These are phyloP conservation scores for Morone chrysops DNA, from an alignment of 2,113 vertebrate genomes.

Conservation along the genomic window DNA sequence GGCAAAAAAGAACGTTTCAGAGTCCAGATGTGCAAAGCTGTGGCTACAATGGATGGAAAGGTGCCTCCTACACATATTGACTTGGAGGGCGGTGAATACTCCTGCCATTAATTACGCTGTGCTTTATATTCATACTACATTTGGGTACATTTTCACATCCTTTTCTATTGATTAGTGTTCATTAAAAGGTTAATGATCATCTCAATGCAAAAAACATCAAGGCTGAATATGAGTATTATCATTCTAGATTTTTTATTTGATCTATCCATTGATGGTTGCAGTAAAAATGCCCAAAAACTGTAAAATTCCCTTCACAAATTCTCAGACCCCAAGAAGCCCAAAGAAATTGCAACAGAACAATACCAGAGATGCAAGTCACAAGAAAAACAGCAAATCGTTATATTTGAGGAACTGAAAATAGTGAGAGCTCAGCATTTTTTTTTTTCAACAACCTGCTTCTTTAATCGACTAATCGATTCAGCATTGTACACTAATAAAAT, in stretches of 20 bases:
- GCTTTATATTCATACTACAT: not conserved
- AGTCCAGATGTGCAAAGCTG: not conserved
- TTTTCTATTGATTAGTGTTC: not conserved
- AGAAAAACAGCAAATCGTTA: not conserved
- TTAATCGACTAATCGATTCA: not conserved
- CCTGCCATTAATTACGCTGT: too few species aligned
- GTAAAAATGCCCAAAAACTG: not conserved
- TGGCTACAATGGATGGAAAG: not conserved
- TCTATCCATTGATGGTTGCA: rapidly evolving
- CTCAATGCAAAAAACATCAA: not conserved
- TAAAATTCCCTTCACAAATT: not conserved
- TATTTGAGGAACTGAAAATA: conserved; percentile 17
- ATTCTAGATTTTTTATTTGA: too few species aligned
- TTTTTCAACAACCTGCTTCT: not conserved
- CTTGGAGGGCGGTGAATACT: not conserved
- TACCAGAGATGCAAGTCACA: not conserved
- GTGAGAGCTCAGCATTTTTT: not conserved
- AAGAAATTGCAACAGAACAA: not conserved
- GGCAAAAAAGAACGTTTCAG: not conserved
- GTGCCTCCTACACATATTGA: not conserved
- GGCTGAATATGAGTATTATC: not conserved
- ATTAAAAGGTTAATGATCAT: not conserved
- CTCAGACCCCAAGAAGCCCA: too few species aligned
- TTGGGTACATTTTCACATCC: not conserved
- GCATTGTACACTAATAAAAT: too few species aligned